phyloP scores from a whole-genome alignment of 2,797 vertebrate genomes.

The Melanotaenia parkinsoni region DNA sequence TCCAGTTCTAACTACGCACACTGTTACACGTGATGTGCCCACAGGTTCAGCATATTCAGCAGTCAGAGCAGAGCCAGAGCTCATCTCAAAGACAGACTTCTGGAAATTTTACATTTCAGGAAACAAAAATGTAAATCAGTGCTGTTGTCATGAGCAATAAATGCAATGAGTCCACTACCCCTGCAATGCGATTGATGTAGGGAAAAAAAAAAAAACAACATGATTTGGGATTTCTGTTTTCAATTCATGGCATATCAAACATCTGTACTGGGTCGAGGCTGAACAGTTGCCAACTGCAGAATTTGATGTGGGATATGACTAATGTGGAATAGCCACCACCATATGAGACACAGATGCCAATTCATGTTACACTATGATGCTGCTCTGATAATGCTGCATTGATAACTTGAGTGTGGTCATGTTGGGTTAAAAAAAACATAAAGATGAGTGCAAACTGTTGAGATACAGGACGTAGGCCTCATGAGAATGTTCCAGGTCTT shows the following conservation, averaged over 20 bases:
- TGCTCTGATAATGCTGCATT: slow-evolving; percentile 64
- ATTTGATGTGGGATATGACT: slow-evolving; percentile 40
- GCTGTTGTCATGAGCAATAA: slow-evolving; percentile 72
- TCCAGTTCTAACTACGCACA: slow-evolving; percentile 54
- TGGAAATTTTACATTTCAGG: slow-evolving; percentile 62
- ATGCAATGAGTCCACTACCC: slow-evolving; percentile 53
- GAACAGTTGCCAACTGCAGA: slow-evolving; percentile 39
- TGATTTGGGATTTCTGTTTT: slow-evolving; percentile 41
- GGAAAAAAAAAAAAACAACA: not conserved
- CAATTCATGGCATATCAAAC: slow-evolving; percentile 36
- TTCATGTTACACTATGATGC: slow-evolving; percentile 66
- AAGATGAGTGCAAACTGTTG: slow-evolving; percentile 50
- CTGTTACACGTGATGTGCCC: slow-evolving; percentile 49
- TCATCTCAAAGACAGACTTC: slow-evolving; percentile 43
- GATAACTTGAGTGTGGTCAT: slow-evolving; percentile 37
- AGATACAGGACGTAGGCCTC: slow-evolving; percentile 34
- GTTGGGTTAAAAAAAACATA: slow-evolving; percentile 14
- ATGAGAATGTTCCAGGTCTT: slow-evolving; percentile 42
- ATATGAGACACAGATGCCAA: slow-evolving; percentile 42
- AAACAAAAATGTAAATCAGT: slow-evolving; percentile 44
- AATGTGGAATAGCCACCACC: slow-evolving; percentile 49
- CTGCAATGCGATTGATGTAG: slow-evolving; percentile 37
- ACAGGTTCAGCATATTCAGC: slow-evolving; percentile 48
- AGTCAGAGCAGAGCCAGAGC: slow-evolving; percentile 45
- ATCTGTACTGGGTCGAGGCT: slow-evolving; percentile 38